Conservation (phyloP, 2,797 vertebrate species). For the Diglossa cyanea region DNA sequence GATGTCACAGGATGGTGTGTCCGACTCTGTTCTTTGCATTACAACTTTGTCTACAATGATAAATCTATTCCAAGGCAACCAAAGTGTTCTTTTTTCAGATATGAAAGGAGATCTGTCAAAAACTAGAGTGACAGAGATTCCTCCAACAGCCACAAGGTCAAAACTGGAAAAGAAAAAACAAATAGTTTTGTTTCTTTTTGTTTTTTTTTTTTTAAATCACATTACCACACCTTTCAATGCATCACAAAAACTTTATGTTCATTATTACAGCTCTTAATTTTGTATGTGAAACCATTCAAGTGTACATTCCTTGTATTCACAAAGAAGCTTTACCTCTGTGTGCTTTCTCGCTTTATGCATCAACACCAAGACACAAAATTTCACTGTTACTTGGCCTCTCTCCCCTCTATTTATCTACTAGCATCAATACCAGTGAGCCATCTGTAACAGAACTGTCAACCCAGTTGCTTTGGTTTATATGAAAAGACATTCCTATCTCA, state of each 20-base stretch:
- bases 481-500: background rate
- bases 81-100: conserved; percentile 87
- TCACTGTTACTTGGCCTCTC: background rate
- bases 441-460: background rate
- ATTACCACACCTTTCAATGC: background rate
- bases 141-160: conserved; percentile 91
- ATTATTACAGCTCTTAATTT: background rate
- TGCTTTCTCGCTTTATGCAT: background rate
- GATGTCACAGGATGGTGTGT: conserved; percentile 83
- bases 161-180: conserved; percentile 81
- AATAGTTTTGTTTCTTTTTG: background rate
- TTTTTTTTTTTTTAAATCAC: background rate
- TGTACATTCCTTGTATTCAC: background rate
- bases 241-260: background rate
- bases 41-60: conserved; percentile 90
- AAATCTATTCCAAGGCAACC: conserved; percentile 95
- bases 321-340: background rate
- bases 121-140: conserved; percentile 88
- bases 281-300: background rate
- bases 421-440: background rate
- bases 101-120: conserved; percentile 95
- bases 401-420: background rate
- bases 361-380: background rate
- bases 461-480: background rate
- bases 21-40: conserved; percentile 84